phyloP scores from a whole-genome alignment of 2,888 invertebrate genomes.

The Dicyrtoma fusca region DNA sequence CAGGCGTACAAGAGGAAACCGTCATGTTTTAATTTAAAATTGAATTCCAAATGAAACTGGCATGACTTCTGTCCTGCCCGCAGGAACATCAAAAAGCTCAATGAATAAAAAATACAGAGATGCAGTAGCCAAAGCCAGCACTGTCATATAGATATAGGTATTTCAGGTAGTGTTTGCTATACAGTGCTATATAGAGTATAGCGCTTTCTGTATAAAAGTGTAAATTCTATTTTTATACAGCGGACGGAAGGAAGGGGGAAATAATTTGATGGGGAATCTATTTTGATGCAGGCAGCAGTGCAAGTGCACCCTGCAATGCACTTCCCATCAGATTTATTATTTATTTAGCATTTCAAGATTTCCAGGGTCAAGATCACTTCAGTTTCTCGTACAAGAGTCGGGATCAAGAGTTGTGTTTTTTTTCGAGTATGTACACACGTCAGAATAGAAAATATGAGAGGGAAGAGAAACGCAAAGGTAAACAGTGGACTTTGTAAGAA shows the following conservation, averaged over 20 bases:
- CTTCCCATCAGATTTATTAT: conserved; percentile 17
- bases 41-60: no score
- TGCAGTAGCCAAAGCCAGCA: not conserved
- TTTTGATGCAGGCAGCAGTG: not conserved
- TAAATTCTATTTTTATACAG: not conserved
- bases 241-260: not conserved
- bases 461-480: no score
- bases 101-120: conserved; percentile 8
- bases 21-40: no score
- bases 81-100: conserved; percentile 5
- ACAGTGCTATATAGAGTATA: no score
- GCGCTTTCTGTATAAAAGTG: not conserved
- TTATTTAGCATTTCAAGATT: conserved; percentile 18
- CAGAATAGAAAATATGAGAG: no score
- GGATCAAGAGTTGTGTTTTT: no score
- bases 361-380: conserved; percentile 19
- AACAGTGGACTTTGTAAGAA: no score
- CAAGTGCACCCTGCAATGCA: not conserved
- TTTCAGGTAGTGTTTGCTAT: not conserved
- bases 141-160: not conserved
- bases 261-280: not conserved
- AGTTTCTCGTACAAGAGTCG: no score
- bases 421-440: no score
- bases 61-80: no score
- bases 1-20: no score